Base-by-base conservation (phyloP, 1,140 invertebrate species). In the Cydia splendana region DNA sequence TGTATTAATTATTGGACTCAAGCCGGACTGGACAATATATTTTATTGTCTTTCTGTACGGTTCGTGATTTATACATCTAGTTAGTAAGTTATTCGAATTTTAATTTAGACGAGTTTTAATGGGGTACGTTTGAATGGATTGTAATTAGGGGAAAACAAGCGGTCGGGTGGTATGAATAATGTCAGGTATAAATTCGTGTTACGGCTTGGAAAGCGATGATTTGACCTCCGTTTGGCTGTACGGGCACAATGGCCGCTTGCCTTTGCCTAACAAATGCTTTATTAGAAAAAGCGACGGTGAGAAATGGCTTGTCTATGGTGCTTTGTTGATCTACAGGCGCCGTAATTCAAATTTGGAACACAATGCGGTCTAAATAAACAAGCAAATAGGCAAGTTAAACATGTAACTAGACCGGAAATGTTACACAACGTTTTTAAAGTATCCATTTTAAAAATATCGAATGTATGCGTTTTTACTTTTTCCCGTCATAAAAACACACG, bases 21-120 rank as follows among this genome's bases (percentile, higher is more conserved):
- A 76, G 80, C 75, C 79, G 71, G 65, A 80, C 80, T 83, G 85
- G 91, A 92, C 89, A 91, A 91, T 92, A 91, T 92, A 93, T 93
- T 91, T 89, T 91, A 93, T 93, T 91, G 91, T 93, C 87, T 92
- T 87, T 87, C 85, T 79, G 78, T 89, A 78, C 78, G 80, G 24
- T 76, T 24, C 73, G 78, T 92, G 91, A 93, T 93, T 93, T 92
- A 93, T 92, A 88, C 80, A 80, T 89, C 90, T 93, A 93, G 90
- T 93, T 93, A 93, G 90, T 92, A 91, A 92, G 90, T 93, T 93
- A 92, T 93, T 93, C 82, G 86, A 90, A 85, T 93, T 93, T 93
- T 93, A 93, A 92, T 93, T 91, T 93, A 90, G 87, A 89, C 85
- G 87, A 87, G 87, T 88, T 92, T 93, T 91, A 93, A 93, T 92